These are phyloP conservation scores for Anableps anableps DNA, from an alignment of 2,797 vertebrate genomes.

Conservation along the genomic window DNA sequence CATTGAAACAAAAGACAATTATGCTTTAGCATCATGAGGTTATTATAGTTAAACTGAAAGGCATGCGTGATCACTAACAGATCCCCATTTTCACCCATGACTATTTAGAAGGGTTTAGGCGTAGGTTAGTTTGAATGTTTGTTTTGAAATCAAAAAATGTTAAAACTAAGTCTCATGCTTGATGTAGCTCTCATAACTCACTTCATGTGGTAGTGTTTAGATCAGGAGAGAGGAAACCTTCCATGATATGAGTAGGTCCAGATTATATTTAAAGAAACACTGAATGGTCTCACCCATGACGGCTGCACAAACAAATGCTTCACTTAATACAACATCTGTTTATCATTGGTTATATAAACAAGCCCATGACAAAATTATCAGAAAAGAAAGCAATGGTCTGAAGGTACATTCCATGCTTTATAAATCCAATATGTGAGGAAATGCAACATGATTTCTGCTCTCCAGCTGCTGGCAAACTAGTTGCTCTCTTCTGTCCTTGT, in stretches of 20 bases:
- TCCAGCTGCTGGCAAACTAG: background rate
- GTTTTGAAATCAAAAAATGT: background rate
- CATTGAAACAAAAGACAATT: background rate
- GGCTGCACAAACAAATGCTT: slow-evolving; percentile 3
- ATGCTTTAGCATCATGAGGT: background rate
- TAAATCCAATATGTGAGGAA: slow-evolving; percentile 5
- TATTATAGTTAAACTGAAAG: background rate
- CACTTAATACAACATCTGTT: slow-evolving; percentile 11
- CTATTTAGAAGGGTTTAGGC: background rate
- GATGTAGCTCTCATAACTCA: background rate
- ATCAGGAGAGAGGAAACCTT: background rate
- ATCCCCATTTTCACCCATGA: background rate
- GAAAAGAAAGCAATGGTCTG: background rate
- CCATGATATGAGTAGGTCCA: background rate
- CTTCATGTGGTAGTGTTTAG: background rate
- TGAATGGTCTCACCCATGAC: background rate
- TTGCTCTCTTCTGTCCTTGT: background rate
- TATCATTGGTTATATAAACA: background rate
- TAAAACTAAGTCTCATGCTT: background rate
- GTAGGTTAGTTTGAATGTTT: background rate
- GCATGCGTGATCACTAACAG: background rate
- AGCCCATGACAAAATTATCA: slow-evolving; percentile 6
- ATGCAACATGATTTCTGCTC: background rate
- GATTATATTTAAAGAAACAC: background rate
- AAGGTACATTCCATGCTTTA: slow-evolving; percentile 5